Base-by-base conservation (phyloP, 2,888 invertebrate species). In the Acrocera orbiculus region DNA sequence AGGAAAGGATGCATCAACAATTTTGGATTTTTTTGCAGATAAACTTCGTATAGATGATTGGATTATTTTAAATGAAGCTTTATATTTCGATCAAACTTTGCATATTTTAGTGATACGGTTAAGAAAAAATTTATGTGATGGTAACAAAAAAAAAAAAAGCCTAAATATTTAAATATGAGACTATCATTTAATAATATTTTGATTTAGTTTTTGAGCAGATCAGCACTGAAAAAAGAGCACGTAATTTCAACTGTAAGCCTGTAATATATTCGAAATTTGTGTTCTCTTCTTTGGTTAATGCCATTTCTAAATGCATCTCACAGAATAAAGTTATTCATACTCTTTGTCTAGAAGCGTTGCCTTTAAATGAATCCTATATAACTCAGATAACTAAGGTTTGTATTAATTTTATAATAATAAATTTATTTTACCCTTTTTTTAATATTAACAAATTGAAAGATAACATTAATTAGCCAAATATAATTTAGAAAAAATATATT, bases 11-110 rank as follows among this genome's bases (percentile, higher is more conserved):
- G 63, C 63, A 35, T 66, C 64, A 13, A 63, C 69, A 30, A 55
- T 62, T 25, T 47, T 77, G 39, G 81, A 82, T 44, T 75, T 83
- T 46, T 70, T 69, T 42, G 77, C 74, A 32, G 82, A 83, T 49
- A 69, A 80, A 42, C 66, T 83, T 31, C 76, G 74, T 47, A 70
- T 76, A 40, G 70, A 67, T 39, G 81, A 83, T 43, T 83, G 82
- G 82, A 64, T 68, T 19, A 73, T 81, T 2, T 72, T 83, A 30
- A 57, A 78, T 31, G 76, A 76, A 45, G 76, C 82, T 0, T 56
- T 83, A 5, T 66, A 72, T 30, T 65, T 73, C 42, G 83, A 83
- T 52, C 65, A 73, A 31, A 75, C 74, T 38, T 63, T 83, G 4
- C 75, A 77, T 52, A 66, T 70, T 39, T 63, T 82, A 39, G 65